Evolutionary conservation across 2,113 vertebrate genomes (phyloP).

Genomic region (Empidonax traillii): DNA sequence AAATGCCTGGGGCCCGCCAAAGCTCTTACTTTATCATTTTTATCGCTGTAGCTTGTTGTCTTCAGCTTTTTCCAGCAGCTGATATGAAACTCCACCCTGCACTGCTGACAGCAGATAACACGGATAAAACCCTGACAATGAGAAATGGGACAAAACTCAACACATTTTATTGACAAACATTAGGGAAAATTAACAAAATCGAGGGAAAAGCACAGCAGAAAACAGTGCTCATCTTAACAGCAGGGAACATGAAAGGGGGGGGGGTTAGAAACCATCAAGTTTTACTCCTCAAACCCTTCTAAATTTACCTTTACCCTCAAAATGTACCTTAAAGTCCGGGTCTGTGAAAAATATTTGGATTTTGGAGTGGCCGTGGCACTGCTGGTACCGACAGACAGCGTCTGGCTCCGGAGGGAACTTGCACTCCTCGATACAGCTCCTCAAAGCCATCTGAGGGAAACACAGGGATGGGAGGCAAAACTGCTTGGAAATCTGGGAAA

Average conservation of each 20-base stretch:
- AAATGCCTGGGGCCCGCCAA: background rate
- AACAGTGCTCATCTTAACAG: background rate
- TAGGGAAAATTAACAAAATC: background rate
- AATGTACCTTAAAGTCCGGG: constrained; percentile 92
- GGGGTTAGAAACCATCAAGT: background rate
- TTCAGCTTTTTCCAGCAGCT: constrained; percentile 94
- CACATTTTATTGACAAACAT: too few relatives aligned
- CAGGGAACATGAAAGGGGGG: fast-evolving
- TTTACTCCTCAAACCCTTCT: background rate
- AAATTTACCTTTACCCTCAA: background rate
- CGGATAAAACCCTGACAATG: constrained; percentile 87
- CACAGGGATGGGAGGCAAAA: background rate
- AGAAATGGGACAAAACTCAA: background rate
- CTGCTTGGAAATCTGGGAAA: background rate
- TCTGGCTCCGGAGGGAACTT: constrained; percentile 88
- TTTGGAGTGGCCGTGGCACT: constrained; percentile 79
- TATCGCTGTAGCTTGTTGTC: constrained; percentile 79
- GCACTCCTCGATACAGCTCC: constrained; percentile 81
- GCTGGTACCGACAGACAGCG: constrained; percentile 83
- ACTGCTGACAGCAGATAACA: constrained; percentile 84
- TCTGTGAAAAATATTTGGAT: constrained; percentile 90
- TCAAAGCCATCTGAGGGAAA: constrained; percentile 75
- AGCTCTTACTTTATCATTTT: constrained; percentile 88
- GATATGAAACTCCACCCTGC: constrained; percentile 89
- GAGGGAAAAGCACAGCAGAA: background rate